Evolutionary conservation across 1,140 invertebrate species (phyloP), one percentile per base, ranked within the genome.

Genomic region (Himalopsyche phryganea): DNA sequence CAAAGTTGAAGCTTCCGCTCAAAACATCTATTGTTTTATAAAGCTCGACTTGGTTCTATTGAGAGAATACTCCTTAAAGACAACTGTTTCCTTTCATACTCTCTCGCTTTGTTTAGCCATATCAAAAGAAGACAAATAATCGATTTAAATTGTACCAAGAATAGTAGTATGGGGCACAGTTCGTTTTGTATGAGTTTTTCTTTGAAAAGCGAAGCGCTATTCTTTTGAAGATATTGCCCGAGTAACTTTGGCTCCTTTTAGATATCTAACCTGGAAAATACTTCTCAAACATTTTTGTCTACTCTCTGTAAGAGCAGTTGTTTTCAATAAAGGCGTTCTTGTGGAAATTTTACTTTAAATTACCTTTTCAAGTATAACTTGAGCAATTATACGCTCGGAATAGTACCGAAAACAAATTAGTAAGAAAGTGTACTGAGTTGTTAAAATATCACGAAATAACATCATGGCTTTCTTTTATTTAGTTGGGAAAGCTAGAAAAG

Each of bases 21-120:
- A 45, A 45, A 53, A 53, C 28, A 45, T 53, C 50, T 38, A 53
- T 53, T 53, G 50, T 53, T 35, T 53, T 53, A 45, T 41, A 23
- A 53, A 23, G 13, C 47, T 49, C 28, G 44, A 28, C 41, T 23
- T 23, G 11, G n/a, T 44, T 19, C 14, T 20, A 44, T 53, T 42
- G 32, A 53, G 23, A 28, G 38, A 32, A 32, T 45, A 42, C 41
- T 41, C 9, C 32, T 33, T 13, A 2, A 42, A 14, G 40, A 28
- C 23, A 28, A 28, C 23, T 28, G 23, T 28, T 28, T 28, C 23
- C 23, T 28, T 28, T 28, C 23, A 28, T 28, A 9, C 23, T 9
- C 23, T 28, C 23, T 28, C 23, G 23, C 23, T 28, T 28, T 28
- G 23, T 28, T 28, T 28, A 28, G 23, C 23, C 9, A 28, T 28